Percentiles rank a stretch among this genome's conserved stretches.
Conservation (phyloP, 2,888 invertebrate species). For the Drosophila eohydei region DNA sequence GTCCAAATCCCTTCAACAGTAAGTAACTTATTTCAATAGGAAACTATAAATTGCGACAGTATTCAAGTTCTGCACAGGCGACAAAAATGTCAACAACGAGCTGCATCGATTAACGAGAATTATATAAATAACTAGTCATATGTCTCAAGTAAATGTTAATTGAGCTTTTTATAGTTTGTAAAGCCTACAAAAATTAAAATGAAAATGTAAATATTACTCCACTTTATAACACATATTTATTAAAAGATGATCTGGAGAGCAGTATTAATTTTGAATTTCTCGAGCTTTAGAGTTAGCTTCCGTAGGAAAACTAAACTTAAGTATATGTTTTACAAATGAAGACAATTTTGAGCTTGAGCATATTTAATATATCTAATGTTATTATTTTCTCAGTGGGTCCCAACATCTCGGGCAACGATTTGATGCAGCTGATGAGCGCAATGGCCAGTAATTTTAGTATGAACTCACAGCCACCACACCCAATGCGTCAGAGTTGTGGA, state of each 20-base stretch:
- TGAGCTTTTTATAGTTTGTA: neutral
- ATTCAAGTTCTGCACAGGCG: neutral
- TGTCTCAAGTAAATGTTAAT: neutral
- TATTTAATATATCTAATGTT: neutral
- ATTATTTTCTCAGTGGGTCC: constrained; percentile 58
- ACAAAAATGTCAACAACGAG: neutral
- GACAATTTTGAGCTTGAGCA: neutral
- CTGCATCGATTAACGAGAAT: neutral
- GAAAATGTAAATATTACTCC: neutral
- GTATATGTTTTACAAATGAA: neutral
- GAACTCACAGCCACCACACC: constrained; percentile 84
- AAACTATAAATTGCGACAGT: neutral
- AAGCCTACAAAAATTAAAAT: neutral
- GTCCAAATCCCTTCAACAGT: constrained; percentile 77
- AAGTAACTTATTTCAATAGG: constrained; percentile 42
- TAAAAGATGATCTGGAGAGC: neutral
- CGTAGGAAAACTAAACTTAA: neutral
- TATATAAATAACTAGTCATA: constrained; percentile 2
- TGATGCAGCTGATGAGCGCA: constrained; percentile 82
- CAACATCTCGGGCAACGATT: constrained; percentile 73
- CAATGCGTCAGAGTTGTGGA: constrained; percentile 86
- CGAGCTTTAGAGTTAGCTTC: neutral
- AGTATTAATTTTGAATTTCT: neutral
- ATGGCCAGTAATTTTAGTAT: constrained; percentile 83
- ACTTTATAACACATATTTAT: neutral